These are phyloP conservation scores for Perdita meconis DNA, from an alignment of 2,888 invertebrate species.

Conservation along the genomic window DNA sequence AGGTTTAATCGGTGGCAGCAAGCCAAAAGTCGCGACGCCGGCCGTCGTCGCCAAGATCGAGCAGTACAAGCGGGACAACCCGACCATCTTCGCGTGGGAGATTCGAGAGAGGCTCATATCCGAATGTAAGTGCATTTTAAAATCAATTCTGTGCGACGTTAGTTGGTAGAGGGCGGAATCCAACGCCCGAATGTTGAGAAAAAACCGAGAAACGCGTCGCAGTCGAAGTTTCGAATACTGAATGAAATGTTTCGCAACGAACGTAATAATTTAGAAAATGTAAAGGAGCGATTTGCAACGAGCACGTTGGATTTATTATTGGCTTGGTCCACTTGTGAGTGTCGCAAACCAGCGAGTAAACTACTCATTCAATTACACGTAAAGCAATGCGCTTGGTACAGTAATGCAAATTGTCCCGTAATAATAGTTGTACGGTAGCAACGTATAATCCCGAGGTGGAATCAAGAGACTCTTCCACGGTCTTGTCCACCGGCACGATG, in stretches of 20 bases:
- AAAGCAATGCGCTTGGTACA: conserved; percentile 30
- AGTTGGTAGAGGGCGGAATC: neutral
- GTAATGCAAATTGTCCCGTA: conserved; percentile 49
- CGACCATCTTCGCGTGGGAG: conserved; percentile 99
- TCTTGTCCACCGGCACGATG: conserved; percentile 59
- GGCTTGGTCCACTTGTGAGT: conserved; percentile 5
- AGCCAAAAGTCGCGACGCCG: conserved; percentile 98
- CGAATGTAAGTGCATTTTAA: conserved; percentile 89
- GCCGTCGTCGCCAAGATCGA: conserved; percentile 99
- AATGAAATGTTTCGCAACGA: neutral
- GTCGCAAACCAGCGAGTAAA: conserved; percentile 11
- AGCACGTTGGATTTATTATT: neutral
- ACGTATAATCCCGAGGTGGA: conserved; percentile 56
- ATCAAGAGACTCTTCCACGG: conserved; percentile 61
- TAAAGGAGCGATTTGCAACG: neutral
- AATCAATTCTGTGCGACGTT: neutral
- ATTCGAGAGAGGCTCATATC: conserved; percentile 97
- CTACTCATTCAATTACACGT: conserved; percentile 47
- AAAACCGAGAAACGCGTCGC: no score
- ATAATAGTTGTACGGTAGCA: conserved; percentile 47
- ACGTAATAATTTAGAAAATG: neutral
- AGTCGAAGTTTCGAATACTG: no score
- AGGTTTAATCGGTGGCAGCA: conserved; percentile 96
- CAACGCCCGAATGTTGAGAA: neutral
- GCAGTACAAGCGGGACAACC: conserved; percentile 98